These are phyloP conservation scores for Drosophila azteca DNA, from an alignment of 1,140 invertebrate genomes.

Conservation along the genomic window DNA sequence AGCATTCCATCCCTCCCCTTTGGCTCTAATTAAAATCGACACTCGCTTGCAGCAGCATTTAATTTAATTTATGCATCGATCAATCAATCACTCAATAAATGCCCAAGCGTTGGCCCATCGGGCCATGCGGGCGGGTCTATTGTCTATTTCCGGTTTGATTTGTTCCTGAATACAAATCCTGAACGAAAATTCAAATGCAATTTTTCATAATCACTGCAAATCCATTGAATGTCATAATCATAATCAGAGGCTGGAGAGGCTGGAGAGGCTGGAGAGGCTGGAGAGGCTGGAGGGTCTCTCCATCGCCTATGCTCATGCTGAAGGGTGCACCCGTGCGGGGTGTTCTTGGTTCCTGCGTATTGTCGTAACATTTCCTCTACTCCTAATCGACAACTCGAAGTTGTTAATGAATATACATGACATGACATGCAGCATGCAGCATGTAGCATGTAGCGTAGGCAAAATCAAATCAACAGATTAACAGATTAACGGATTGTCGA, in stretches of 20 bases:
- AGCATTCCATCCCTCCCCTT: not conserved
- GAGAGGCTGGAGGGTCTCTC: not conserved
- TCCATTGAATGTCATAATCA: conserved; percentile 37
- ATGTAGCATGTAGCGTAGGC: not conserved
- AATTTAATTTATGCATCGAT: conserved; percentile 59
- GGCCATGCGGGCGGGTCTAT: conserved; percentile 7
- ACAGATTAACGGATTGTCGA: conserved; percentile 7
- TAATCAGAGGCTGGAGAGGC: not conserved
- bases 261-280: no score
- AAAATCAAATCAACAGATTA: conserved; percentile 9
- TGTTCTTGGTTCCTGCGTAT: no score
- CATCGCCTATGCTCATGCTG: no score
- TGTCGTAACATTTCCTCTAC: not conserved
- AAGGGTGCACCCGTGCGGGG: no score
- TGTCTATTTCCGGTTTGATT: conserved; percentile 13
- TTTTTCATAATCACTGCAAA: conserved; percentile 62
- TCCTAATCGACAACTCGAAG: not conserved
- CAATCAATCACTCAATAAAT: conserved; percentile 58
- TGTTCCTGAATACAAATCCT: conserved; percentile 32
- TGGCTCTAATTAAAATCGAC: conserved; percentile 52
- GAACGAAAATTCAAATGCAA: conserved; percentile 51
- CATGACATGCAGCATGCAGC: not conserved
- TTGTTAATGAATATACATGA: conserved; percentile 44
- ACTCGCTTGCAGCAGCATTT: conserved; percentile 41
- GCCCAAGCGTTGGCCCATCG: conserved; percentile 8